These are phyloP conservation scores for Parasteatoda lunata DNA, from an alignment of 2,888 invertebrate genomes.

Conservation along the genomic window DNA sequence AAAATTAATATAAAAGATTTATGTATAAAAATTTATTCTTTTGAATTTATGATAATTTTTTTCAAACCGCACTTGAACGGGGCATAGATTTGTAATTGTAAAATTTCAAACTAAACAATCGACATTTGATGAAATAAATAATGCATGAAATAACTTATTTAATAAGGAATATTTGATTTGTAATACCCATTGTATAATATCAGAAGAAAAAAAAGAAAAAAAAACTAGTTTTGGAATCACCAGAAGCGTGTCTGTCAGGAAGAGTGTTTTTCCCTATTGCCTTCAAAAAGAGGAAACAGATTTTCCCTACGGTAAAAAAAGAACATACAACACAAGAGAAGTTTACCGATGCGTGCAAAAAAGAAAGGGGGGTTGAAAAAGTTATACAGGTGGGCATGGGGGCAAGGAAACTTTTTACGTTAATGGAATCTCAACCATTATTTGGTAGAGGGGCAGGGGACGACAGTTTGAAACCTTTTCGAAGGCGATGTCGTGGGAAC, in stretches of 20 bases:
- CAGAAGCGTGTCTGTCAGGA: neutral
- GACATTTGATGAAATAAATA: too few relatives aligned
- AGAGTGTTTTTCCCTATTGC: neutral
- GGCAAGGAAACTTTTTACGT: constrained; percentile 27
- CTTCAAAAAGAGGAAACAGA: neutral
- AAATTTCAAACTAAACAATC: too few relatives aligned
- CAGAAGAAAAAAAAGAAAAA: neutral
- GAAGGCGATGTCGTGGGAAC: constrained; percentile 60
- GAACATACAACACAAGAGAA: constrained; percentile 4
- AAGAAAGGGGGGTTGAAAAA: constrained; percentile 12
- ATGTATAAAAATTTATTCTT: too few relatives aligned
- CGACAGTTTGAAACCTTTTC: constrained; percentile 12
- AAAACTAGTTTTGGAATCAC: neutral
- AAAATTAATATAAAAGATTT: too few relatives aligned
- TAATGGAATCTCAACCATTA: constrained; percentile 60
- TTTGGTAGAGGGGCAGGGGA: constrained; percentile 1
- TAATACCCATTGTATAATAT: neutral
- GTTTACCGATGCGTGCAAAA: constrained; percentile 47
- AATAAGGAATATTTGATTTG: too few relatives aligned
- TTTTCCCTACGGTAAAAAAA: neutral
- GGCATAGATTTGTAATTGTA: too few relatives aligned
- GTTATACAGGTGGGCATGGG: constrained; percentile 12
- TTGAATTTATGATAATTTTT: too few relatives aligned
- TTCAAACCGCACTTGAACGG: too few relatives aligned
- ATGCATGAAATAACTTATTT: too few relatives aligned